Conservation (phyloP, 2,113 vertebrate species). For the Malurus melanocephalus region DNA sequence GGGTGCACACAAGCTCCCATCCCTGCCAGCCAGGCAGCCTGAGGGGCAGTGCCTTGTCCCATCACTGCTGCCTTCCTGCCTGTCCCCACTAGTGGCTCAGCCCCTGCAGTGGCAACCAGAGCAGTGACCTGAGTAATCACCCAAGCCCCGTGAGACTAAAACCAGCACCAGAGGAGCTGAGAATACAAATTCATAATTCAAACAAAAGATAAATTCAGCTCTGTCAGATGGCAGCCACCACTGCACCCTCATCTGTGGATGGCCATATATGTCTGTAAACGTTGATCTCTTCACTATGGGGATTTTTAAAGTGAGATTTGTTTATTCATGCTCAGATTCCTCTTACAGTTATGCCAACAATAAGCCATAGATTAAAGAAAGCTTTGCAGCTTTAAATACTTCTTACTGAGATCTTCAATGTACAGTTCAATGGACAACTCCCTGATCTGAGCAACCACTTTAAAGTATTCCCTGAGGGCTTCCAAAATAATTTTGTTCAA, state of each 20-base stretch:
- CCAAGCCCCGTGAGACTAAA: accelerated
- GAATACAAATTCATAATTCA: neutral
- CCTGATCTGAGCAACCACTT: conserved; percentile 57
- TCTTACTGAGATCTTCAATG: neutral
- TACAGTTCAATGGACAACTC: conserved; percentile 54
- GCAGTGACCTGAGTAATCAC: neutral
- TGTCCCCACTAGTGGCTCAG: neutral
- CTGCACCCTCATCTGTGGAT: neutral
- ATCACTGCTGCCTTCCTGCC: neutral
- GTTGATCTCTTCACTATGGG: conserved; percentile 10
- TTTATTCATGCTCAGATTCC: conserved; percentile 42
- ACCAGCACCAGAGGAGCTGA: neutral
- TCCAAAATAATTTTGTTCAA: conserved; percentile 49
- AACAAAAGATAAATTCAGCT: conserved; percentile 2
- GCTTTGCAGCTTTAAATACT: conserved; percentile 11
- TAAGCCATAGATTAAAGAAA: conserved; percentile 56
- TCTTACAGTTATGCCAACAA: conserved; percentile 46
- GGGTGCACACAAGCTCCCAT: neutral
- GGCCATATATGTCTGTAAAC: neutral
- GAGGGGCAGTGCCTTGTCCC: neutral
- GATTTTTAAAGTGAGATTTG: conserved; percentile 37
- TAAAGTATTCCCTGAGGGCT: conserved; percentile 48
- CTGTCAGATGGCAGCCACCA: neutral
- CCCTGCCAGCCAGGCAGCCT: neutral
- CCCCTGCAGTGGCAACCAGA: neutral